phyloP scores from a whole-genome alignment of 37 sponge, comb jelly and placozoan genomes.

The Haliclona indistincta region DNA sequence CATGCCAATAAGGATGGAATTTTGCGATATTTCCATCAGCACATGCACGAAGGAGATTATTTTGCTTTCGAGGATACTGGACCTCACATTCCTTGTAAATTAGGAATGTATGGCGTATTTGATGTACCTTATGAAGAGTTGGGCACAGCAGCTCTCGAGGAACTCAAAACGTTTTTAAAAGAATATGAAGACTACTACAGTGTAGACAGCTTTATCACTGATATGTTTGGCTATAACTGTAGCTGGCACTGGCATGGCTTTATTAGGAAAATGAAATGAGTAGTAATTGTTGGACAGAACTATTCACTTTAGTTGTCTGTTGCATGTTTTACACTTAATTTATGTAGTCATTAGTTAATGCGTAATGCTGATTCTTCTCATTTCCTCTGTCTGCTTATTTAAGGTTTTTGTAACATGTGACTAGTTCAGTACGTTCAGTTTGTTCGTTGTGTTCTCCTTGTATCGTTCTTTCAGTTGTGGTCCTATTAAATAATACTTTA shows the following conservation, averaged over 20 bases:
- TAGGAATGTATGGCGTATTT: background rate
- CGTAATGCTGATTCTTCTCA: too few relatives aligned
- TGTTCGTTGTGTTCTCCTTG: too few relatives aligned
- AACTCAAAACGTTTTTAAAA: constrained; percentile 38
- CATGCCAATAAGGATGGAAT: constrained; percentile 40
- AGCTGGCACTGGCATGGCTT: constrained; percentile 55
- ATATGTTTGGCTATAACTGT: constrained; percentile 65
- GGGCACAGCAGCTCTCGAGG: constrained; percentile 3
- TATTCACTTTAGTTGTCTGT: too few relatives aligned
- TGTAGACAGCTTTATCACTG: constrained; percentile 53
- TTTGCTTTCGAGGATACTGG: constrained; percentile 54
- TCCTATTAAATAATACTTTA: too few relatives aligned
- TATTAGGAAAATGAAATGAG: constrained; percentile 46
- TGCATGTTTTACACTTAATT: too few relatives aligned
- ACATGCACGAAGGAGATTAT: constrained; percentile 62
- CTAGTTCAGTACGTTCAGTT: too few relatives aligned
- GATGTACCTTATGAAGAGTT: background rate
- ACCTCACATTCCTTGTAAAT: constrained; percentile 12
- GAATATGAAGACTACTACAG: constrained; percentile 26
- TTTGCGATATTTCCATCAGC: constrained; percentile 41
- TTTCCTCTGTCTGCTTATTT: too few relatives aligned
- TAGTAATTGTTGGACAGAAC: too few relatives aligned
- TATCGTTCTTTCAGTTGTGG: too few relatives aligned
- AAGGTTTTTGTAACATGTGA: too few relatives aligned
- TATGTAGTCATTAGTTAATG: too few relatives aligned